Evolutionary conservation across 2,113 vertebrate species (phyloP).

Genomic region (Neolamprologus brichardi): DNA sequence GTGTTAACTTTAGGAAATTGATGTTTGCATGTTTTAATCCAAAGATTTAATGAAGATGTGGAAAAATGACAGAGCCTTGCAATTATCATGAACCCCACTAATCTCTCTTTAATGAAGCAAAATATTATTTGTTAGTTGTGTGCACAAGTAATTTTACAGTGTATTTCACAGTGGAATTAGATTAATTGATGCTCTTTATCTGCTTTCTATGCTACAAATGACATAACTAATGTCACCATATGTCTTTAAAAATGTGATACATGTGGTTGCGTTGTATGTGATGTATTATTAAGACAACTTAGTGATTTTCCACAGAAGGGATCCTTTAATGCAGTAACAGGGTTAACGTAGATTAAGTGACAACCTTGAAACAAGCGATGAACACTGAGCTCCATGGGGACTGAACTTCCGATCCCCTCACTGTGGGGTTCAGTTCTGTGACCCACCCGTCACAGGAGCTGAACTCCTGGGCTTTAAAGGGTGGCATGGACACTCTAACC

Average conservation of each 20-base stretch:
- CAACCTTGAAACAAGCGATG: background rate
- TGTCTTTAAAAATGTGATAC: background rate
- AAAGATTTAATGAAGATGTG: background rate
- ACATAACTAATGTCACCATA: background rate
- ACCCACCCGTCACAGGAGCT: background rate
- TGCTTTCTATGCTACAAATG: background rate
- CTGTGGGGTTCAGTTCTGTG: background rate
- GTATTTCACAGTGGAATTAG: background rate
- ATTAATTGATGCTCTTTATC: too few species aligned
- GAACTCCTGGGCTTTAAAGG: background rate
- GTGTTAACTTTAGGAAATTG: background rate
- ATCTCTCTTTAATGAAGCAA: background rate
- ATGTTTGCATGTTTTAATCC: background rate
- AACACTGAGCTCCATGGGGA: background rate
- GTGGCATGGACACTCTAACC: background rate
- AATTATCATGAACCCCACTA: background rate
- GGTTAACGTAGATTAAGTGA: background rate
- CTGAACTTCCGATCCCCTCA: background rate
- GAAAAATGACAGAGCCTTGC: background rate
- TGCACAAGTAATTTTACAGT: background rate
- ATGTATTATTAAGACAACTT: background rate
- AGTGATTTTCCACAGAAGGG: background rate
- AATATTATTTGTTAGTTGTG: background rate
- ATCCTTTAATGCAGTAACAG: background rate
- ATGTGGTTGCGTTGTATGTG: fast-evolving